These are phyloP conservation scores for Ostrea denselamellosa DNA, from an alignment of 1,140 invertebrate species.

Conservation along the genomic window DNA sequence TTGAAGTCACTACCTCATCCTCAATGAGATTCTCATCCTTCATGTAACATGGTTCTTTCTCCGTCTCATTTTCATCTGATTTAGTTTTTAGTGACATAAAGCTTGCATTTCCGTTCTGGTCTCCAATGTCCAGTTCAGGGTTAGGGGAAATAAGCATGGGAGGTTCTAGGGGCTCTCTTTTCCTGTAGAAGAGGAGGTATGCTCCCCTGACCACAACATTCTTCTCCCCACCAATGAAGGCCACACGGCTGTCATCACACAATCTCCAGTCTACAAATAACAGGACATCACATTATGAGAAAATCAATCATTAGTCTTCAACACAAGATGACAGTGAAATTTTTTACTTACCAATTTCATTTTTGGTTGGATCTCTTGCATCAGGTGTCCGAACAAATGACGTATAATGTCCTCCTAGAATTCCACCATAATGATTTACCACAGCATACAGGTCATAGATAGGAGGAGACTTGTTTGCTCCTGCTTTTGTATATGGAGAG, in stretches of 20 bases:
- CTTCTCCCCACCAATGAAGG: constrained; percentile 72
- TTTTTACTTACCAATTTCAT: constrained; percentile 76
- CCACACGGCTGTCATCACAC: constrained; percentile 80
- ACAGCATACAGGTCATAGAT: constrained; percentile 82
- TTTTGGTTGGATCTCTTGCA: constrained; percentile 59
- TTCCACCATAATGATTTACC: constrained; percentile 81
- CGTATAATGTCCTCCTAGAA: constrained; percentile 82
- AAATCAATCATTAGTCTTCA: background rate
- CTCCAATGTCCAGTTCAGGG: constrained; percentile 45
- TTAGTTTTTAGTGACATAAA: constrained; percentile 47
- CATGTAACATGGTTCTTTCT: constrained; percentile 28
- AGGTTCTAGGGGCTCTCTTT: constrained; percentile 63
- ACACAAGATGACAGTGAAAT: background rate
- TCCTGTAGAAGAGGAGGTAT: constrained; percentile 80
- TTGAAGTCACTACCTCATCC: background rate
- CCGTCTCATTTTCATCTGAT: constrained; percentile 16
- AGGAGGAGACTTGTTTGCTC: constrained; percentile 65
- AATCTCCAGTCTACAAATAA: constrained; percentile 79
- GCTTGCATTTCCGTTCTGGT: constrained; percentile 21
- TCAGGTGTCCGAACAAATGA: constrained; percentile 78
- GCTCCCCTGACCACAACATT: constrained; percentile 78
- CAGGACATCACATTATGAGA: background rate
- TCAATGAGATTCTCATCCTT: constrained; percentile 38
- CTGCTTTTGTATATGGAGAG: constrained; percentile 68
- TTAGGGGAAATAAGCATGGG: constrained; percentile 12